phyloP scores from a whole-genome alignment of 2,113 vertebrate species.

The Sciurus niger region DNA sequence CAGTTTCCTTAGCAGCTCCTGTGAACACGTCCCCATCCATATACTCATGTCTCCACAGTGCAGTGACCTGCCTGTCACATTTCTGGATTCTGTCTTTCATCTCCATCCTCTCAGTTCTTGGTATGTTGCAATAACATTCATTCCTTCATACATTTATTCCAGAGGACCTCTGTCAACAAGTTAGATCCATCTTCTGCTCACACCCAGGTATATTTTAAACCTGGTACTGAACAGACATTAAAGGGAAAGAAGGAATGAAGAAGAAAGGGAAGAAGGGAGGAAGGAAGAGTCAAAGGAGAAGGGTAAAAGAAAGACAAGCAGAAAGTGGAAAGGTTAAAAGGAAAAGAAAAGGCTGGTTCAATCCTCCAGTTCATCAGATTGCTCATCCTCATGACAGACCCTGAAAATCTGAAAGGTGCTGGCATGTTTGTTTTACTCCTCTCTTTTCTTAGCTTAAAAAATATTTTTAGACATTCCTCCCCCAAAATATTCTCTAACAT shows the following conservation, averaged over 20 bases:
- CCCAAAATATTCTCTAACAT: background rate
- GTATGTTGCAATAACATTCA: background rate
- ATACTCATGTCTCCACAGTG: background rate
- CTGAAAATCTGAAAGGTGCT: background rate
- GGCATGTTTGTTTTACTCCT: background rate
- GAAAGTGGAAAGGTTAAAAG: background rate
- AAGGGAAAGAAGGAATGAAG: background rate
- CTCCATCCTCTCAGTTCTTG: background rate
- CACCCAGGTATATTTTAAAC: background rate
- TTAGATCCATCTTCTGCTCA: background rate
- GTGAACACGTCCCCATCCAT: background rate
- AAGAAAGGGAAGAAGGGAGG: background rate
- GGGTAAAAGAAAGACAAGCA: background rate
- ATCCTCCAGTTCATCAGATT: background rate
- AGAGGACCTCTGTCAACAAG: background rate
- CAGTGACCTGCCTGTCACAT: background rate
- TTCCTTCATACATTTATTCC: background rate
- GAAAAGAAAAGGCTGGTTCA: background rate
- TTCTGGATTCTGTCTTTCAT: background rate
- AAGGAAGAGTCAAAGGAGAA: background rate
- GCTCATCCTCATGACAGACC: background rate
- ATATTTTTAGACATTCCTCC: background rate
- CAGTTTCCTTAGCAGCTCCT: background rate
- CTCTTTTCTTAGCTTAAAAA: constrained; percentile 43
- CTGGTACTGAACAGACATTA: background rate